Base-by-base conservation (phyloP, 2,113 vertebrate species). In the Penelope pileata region DNA sequence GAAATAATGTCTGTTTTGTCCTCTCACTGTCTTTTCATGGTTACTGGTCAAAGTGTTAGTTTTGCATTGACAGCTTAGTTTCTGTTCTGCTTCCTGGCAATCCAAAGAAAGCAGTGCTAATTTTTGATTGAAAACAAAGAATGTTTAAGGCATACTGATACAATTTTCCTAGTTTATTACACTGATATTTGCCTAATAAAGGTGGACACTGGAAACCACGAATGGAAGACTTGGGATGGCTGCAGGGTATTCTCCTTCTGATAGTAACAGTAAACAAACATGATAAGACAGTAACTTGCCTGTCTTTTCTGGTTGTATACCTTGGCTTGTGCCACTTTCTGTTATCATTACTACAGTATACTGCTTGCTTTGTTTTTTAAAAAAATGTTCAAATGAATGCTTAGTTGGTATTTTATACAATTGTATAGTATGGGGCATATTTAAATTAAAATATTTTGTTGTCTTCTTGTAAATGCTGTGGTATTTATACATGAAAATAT, bases 391-490 rank as follows among this genome's bases (percentile, higher is more conserved):
- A 43, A 43, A 80, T 74, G 90, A 90, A 93, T 91, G 79, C 92
- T 95, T 94, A 43, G 80, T 56, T 96, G 68, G 47, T 81, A 86
- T 96, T 96, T 97, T 97, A 77, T 96, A 97, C 85, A 67, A 79
- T 93, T 97, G 91, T 94, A 90, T 83, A 95, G 90, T 91, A 96
- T 86, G 73, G 87, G 75, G 59, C 90, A 67, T 93, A 95, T 95
- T 87, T 88, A 94, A 94, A 96, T 97, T 96, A 96, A 97, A 97
- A 70, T 91, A 96, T 96, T 97, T 96, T 95, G 63, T 96, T 76
- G 94, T 95, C 87, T 84, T 93, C 94, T 95, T 96, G 73, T 90
- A 96, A 68, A 51, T 38, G 75, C 67, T 2, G 26, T 93, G 79
- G 47, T 90, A n/a, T 91, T 93, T 83, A 26, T 94, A 70, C 59